Base-by-base conservation (phyloP, 2,888 invertebrate genomes). In the Amphiduros pacificus region DNA sequence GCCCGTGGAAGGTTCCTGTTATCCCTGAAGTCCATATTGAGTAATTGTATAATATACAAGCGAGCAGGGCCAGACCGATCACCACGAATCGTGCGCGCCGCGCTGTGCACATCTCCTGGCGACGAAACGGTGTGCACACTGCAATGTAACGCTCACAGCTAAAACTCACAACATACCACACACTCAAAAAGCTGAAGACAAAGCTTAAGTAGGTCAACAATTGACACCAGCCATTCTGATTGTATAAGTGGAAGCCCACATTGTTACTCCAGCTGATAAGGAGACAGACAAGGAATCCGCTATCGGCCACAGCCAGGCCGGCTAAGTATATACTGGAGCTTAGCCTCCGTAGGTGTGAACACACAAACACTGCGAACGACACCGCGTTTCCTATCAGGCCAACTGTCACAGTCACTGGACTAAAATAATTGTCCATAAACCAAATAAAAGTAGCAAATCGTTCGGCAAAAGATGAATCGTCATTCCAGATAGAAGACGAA, bases 301-400 rank as follows among this genome's bases (percentile, higher is more conserved):
- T 61, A 44, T 66, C 66, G 14, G 61, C 66, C 14, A 66, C 27
- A 5, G 66, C 63, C 48, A 66, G 54, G 9, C 61, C 62, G 0
- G 66, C 66, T 9, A 66, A 54, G 56, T 66, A 66, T 31, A 61
- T 57, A 28, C 49, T 49, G 0, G 91, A 91, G 0, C 92, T 91
- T n/a, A 90, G 87, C 52, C 88, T 86, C 26, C 88, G 84, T 57
- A 92, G 82, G 69, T 90, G 90, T 26, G 90, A 90, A 53, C 85
- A 85, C 68, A 88, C 88, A 75, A 93, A 92, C 0, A 92, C 89
- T 68, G 87, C 51, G 0, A 91, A 86, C 0, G 91, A 90, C 0
- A 92, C 74, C 26, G 87, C 82, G 77, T 93, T 93, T 6, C 92
- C 92, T n/a, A 90, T 76, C 0, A 87, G 84, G 24, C 93, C 93